Percentiles rank a stretch among this genome's conserved stretches.
These are phyloP conservation scores for Typhlomys cinereus DNA, from an alignment of 2,113 vertebrate genomes.

Conservation along the genomic window DNA sequence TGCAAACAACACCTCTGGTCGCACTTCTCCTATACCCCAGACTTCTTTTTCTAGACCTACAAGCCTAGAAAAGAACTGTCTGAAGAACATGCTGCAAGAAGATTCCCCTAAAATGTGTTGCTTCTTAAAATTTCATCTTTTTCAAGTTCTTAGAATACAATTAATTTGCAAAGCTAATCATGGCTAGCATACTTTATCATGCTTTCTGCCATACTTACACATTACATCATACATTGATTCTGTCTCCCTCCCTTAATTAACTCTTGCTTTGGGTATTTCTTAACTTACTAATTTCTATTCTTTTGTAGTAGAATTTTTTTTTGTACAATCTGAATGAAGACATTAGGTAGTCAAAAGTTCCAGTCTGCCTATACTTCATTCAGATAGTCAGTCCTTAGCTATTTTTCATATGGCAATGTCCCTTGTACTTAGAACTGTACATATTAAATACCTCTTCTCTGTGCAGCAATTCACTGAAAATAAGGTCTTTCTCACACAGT, in stretches of 20 bases:
- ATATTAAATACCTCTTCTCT: not conserved
- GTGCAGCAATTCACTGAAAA: constrained; percentile 1
- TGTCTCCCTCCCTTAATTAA: not conserved
- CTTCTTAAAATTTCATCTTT: not conserved
- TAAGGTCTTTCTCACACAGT: not conserved
- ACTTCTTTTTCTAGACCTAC: not conserved
- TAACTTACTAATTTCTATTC: not conserved
- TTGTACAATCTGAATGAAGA: not conserved
- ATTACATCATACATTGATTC: not conserved
- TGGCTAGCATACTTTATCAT: not conserved
- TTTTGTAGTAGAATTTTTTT: not conserved
- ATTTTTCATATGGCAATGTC: not conserved
- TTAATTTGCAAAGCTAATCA: not conserved
- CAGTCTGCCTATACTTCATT: not conserved
- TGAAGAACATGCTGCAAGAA: not conserved
- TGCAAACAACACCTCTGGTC: not conserved
- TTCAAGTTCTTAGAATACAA: not conserved
- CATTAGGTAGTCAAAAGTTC: not conserved
- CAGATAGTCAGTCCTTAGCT: not conserved
- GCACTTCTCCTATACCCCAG: not conserved
- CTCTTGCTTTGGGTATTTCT: not conserved
- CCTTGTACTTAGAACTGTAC: not conserved
- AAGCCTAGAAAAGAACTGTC: not conserved
- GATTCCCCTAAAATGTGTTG: not conserved
- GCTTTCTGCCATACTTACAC: not conserved